phyloP scores from a whole-genome alignment of 2,888 invertebrate genomes.

The Mongoloraphidia duomilia region DNA sequence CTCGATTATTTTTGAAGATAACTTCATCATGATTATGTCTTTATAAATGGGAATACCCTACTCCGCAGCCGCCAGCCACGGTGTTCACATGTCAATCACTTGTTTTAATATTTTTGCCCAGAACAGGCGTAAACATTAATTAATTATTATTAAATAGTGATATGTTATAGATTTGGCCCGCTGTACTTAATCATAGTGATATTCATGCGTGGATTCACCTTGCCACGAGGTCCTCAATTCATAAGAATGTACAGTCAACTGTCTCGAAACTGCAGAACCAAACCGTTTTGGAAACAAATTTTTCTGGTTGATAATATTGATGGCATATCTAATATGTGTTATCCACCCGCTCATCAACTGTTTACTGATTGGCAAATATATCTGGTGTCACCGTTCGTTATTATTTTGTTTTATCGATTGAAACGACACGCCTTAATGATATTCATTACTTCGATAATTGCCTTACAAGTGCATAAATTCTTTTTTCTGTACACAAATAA shows the following conservation, averaged over 20 bases:
- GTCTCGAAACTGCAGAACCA: background rate
- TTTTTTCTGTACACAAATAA: slow-evolving; percentile 2
- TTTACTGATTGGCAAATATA: slow-evolving; percentile 10
- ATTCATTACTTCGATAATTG: background rate
- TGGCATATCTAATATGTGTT: slow-evolving; percentile 5
- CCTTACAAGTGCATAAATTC: background rate
- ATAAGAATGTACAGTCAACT: background rate
- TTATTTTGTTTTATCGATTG: slow-evolving; percentile 6
- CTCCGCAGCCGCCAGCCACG: no score
- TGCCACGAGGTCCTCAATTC: no score
- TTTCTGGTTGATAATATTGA: slow-evolving; percentile 1
- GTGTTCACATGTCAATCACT: no score
- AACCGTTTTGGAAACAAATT: background rate
- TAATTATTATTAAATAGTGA: no score
- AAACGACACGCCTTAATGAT: background rate
- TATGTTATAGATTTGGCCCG: background rate
- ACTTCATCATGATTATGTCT: no score
- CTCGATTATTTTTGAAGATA: no score
- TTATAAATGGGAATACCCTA: no score
- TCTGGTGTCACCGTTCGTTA: slow-evolving; percentile 5
- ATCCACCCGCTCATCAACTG: slow-evolving; percentile 8
- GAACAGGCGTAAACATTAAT: no score
- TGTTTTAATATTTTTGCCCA: no score
- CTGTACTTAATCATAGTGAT: background rate
- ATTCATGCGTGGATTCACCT: background rate